phyloP scores from a whole-genome alignment of 1,140 invertebrate genomes.

The Ericerus pela region DNA sequence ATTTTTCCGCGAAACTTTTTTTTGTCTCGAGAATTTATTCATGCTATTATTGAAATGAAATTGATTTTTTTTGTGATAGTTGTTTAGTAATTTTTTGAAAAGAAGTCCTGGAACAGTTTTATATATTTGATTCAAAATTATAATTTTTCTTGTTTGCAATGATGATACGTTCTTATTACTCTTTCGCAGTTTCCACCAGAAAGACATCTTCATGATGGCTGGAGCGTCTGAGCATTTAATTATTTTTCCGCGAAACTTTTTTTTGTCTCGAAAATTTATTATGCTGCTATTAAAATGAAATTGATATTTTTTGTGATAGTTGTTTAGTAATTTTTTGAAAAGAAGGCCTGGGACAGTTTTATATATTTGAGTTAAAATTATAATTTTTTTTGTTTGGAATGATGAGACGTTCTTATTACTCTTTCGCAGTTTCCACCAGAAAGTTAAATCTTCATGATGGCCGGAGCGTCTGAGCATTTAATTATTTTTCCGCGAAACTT shows the following conservation, averaged over 20 bases:
- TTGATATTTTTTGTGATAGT: no score
- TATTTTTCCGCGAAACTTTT: background rate
- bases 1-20: background rate
- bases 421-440: slow-evolving; percentile 18
- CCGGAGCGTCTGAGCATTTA: background rate
- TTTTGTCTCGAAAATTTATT: no score
- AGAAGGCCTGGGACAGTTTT: background rate
- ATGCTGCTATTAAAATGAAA: no score
- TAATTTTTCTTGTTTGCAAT: background rate
- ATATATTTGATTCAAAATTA: background rate
- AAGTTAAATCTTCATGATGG: background rate
- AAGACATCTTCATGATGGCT: background rate
- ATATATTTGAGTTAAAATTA: slow-evolving; percentile 2
- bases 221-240: background rate
- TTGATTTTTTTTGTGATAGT: background rate
- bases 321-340: background rate
- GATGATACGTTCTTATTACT: slow-evolving; percentile 13
- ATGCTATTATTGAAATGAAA: no score
- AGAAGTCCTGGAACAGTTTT: no score
- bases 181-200: slow-evolving; percentile 18
- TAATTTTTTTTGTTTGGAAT: background rate
- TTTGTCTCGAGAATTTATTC: background rate
- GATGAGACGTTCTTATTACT: slow-evolving; percentile 13
- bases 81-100: background rate
- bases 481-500: background rate